A percentile compares a stretch with the other conserved stretches of the same genome.
Conservation (phyloP, 2,797 vertebrate genomes). For the Brachyrhaphis roseni region DNA sequence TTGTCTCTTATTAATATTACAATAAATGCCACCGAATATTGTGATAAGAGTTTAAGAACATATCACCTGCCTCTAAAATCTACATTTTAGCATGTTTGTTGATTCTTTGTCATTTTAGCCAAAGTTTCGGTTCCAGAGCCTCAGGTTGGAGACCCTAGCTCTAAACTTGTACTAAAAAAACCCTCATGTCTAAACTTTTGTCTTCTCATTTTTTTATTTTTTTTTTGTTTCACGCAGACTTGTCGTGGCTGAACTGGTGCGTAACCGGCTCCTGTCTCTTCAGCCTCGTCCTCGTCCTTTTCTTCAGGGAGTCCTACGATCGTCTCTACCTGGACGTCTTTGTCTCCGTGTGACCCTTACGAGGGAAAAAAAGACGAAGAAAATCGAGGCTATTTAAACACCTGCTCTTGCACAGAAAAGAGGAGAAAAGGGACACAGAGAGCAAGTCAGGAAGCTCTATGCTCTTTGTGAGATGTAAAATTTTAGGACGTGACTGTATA, state of each 20-base stretch:
- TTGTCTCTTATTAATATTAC: too few species aligned
- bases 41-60: too few species aligned
- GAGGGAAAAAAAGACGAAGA: not conserved
- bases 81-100: too few species aligned
- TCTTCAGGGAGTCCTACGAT: slow-evolving; percentile 98
- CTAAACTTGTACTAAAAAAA: too few species aligned
- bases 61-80: too few species aligned
- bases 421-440: slow-evolving; percentile 48
- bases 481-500: slow-evolving; percentile 39
- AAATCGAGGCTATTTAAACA: slow-evolving; percentile 19
- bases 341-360: slow-evolving; percentile 85
- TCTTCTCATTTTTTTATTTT: not conserved
- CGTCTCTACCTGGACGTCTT: slow-evolving; percentile 98
- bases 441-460: slow-evolving; percentile 34
- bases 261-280: slow-evolving; percentile 94
- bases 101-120: too few species aligned
- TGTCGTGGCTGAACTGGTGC: slow-evolving; percentile 99
- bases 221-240: slow-evolving; percentile 79
- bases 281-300: slow-evolving; percentile 92
- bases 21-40: too few species aligned
- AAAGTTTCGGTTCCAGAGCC: too few species aligned
- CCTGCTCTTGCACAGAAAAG: slow-evolving; percentile 71
- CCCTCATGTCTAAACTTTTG: slow-evolving; percentile 5
- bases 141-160: not conserved
- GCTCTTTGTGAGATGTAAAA: slow-evolving; percentile 6